phyloP scores from a whole-genome alignment of 1,140 invertebrate genomes.

The Penaeus indicus region DNA sequence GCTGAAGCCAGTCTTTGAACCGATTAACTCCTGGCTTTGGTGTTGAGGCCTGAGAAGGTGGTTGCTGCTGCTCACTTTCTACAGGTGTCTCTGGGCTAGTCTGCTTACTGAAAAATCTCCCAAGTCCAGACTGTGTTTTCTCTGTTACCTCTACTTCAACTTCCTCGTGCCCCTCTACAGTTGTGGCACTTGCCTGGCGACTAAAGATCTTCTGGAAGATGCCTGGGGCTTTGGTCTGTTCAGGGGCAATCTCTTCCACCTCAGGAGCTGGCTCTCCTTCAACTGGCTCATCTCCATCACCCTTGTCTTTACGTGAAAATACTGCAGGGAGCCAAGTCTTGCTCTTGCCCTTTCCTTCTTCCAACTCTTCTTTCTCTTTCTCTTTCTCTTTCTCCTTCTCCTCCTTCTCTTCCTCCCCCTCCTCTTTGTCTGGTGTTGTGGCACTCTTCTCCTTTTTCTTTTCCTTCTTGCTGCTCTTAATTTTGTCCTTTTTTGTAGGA shows the following conservation, averaged over 20 bases:
- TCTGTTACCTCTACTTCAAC: background rate
- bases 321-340: conserved; percentile 28
- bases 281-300: conserved; percentile 4
- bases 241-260: background rate
- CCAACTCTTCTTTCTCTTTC: background rate
- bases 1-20: conserved; percentile 49
- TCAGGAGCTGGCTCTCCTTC: conserved; percentile 10
- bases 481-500: background rate
- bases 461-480: background rate
- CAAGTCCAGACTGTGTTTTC: background rate
- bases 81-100: background rate
- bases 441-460: conserved; percentile 19
- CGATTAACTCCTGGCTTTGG: conserved; percentile 23
- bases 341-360: background rate
- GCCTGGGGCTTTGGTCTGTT: conserved; percentile 18
- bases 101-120: background rate
- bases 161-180: background rate
- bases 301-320: conserved; percentile 24
- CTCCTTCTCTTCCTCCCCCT: background rate
- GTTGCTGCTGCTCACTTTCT: conserved; percentile 11
- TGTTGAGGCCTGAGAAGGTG: background rate
- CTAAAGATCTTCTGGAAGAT: background rate
- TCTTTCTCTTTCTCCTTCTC: background rate
- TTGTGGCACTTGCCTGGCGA: too few relatives aligned
- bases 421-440: background rate